Base-by-base conservation (phyloP, 2,888 invertebrate genomes). In the Charanyca ferruginea region DNA sequence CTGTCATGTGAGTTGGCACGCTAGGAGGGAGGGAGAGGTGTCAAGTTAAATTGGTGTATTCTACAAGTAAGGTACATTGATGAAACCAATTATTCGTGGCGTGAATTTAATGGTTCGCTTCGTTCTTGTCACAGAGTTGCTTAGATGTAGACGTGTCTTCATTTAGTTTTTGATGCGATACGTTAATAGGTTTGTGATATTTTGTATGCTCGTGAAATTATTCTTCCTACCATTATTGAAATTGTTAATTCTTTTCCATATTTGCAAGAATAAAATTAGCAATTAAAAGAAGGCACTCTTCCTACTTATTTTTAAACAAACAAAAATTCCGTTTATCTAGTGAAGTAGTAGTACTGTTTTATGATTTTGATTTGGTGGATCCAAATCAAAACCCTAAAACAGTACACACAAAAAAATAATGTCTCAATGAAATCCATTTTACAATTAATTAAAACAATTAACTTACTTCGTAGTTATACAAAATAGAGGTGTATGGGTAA, bases 81-180 rank as follows among this genome's bases (percentile, higher is more conserved):
- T 91, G 91, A 88, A 91, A 91, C 89, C 89, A 93, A 93, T 93
- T 93, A 92, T 88, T 87, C 85, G 85, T 87, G 85, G 91, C 88
- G 89, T 88, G 89, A 91, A 90, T 90, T 91, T 90, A 90, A 89
- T 90, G 89, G 86, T 87, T 79, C 80, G 74, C 77, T 81, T 79
- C 79, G 69, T 80, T 77, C 74, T 79, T 72, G 74, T 79, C 79
- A 80, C 69, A 81, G 81, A 81, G 67, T 66, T 80, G 55, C 70
- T 77, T 63, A 65, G 61, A 25, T 54, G 58, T 62, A 82, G 80
- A 79, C 47, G 54, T 66, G 72, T n/a, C 70, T 47, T 67, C 49
- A 59, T 70, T 75, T 66, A 4, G 49, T 63, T 61, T 62, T 60
- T 44, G 25, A 59, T 51, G 45, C 32, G 2, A 53, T 16, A 22